phyloP scores from a whole-genome alignment of 2,113 vertebrate genomes.

The Ammospiza caudacuta region DNA sequence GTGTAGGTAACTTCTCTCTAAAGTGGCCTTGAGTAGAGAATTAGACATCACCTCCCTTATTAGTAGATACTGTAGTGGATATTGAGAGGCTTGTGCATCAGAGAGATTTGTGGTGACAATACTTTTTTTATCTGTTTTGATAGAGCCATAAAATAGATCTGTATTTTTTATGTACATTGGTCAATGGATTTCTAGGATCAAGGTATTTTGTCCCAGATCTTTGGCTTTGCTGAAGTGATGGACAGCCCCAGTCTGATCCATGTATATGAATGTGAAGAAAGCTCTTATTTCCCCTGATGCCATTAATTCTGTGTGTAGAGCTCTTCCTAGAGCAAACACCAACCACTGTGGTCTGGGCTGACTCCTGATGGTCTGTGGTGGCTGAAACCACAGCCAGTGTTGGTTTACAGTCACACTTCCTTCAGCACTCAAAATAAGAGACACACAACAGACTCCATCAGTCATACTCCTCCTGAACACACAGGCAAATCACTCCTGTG shows the following conservation, averaged over 20 bases:
- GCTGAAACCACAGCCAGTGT: not conserved
- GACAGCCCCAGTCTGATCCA: not conserved
- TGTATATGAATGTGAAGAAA: not conserved
- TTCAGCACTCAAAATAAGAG: not conserved
- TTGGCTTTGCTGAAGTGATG: not conserved
- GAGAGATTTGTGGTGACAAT: not conserved
- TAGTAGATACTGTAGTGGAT: not conserved
- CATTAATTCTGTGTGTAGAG: not conserved
- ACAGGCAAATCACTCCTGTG: not conserved
- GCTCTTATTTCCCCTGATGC: not conserved
- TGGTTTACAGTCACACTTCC: not conserved
- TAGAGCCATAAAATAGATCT: not conserved
- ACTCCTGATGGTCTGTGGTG: not conserved
- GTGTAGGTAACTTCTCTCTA: not conserved
- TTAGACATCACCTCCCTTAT: not conserved
- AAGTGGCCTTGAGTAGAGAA: not conserved
- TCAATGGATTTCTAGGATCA: not conserved
- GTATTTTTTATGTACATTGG: not conserved
- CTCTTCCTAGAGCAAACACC: not conserved
- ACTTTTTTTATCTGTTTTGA: not conserved
- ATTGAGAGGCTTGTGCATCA: not conserved
- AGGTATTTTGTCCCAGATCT: not conserved
- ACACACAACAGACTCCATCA: not conserved
- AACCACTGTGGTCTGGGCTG: not conserved
- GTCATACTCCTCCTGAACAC: not conserved